Percentiles rank a stretch among this genome's conserved stretches.
These are phyloP conservation scores for Sylvicola fuscatus DNA, from an alignment of 2,888 invertebrate genomes.

Conservation along the genomic window DNA sequence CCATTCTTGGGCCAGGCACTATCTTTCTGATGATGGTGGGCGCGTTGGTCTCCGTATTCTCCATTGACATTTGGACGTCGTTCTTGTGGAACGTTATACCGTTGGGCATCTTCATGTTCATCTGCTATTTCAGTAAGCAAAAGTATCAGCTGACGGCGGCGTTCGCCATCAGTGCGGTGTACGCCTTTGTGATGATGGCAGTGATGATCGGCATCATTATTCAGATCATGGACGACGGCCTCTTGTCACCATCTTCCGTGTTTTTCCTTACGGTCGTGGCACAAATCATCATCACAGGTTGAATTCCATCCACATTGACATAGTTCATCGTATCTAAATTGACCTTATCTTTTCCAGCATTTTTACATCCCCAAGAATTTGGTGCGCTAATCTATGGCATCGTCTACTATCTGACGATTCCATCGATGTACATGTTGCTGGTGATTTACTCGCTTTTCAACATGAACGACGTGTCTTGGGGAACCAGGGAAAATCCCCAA, in stretches of 20 bases:
- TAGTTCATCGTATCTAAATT: background rate
- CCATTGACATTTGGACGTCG: conserved; percentile 42
- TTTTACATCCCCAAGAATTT: conserved; percentile 64
- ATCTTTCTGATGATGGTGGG: conserved; percentile 64
- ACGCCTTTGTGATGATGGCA: conserved; percentile 72
- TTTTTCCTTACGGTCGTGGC: conserved; percentile 55
- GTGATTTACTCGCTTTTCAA: conserved; percentile 85
- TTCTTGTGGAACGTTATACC: conserved; percentile 48
- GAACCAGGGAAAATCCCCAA: conserved; percentile 58
- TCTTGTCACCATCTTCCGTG: conserved; percentile 60
- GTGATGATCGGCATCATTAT: conserved; percentile 62
- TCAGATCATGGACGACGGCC: conserved; percentile 59
- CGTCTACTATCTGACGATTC: conserved; percentile 80
- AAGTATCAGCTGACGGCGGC: conserved; percentile 50
- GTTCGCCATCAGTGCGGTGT: conserved; percentile 50
- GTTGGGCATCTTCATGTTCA: conserved; percentile 38
- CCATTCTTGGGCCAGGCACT: conserved; percentile 50
- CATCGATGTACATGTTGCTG: conserved; percentile 84
- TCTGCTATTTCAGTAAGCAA: conserved; percentile 40
- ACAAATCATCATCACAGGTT: conserved; percentile 42
- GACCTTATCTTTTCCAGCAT: conserved; percentile 18
- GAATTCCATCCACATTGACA: conserved; percentile 1
- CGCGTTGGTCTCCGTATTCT: conserved; percentile 52
- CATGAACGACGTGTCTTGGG: conserved; percentile 86
- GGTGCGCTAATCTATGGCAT: conserved; percentile 52